These are phyloP conservation scores for Chelonia mydas DNA, from an alignment of 2,797 vertebrate species.

Conservation along the genomic window DNA sequence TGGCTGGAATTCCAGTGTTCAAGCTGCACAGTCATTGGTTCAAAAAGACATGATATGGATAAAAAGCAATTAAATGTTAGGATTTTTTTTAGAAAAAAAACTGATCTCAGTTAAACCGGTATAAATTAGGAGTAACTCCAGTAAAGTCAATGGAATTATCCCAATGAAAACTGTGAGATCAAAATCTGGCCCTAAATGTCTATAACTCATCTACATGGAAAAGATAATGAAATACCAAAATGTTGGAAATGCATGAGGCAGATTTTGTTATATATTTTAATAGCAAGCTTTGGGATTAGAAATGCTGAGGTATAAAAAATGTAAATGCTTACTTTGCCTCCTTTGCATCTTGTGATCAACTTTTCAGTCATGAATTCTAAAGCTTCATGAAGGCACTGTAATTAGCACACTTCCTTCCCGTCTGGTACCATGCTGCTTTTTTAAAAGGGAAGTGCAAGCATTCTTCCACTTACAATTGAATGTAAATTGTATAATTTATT, in stretches of 20 bases:
- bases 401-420: slow-evolving; percentile 72
- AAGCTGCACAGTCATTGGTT: rapidly evolving
- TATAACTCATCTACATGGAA: neutral
- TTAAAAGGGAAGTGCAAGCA: slow-evolving; percentile 69
- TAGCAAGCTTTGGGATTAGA: slow-evolving; percentile 64
- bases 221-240: slow-evolving; percentile 24
- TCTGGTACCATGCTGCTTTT: slow-evolving; percentile 72
- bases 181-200: neutral
- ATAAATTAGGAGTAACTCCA: neutral
- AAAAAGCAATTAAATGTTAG: rapidly evolving
- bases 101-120: neutral
- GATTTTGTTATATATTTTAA: slow-evolving; percentile 42
- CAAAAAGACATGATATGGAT: rapidly evolving
- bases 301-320: slow-evolving; percentile 61
- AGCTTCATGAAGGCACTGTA: slow-evolving; percentile 46
- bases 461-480: slow-evolving; percentile 73
- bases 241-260: neutral
- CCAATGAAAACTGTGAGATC: neutral
- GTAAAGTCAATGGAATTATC: neutral
- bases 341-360: slow-evolving; percentile 62
- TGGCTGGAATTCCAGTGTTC: neutral
- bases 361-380: slow-evolving; percentile 50
- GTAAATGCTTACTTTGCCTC: slow-evolving; percentile 60
- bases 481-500: slow-evolving; percentile 76
- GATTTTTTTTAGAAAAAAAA: neutral